Evolutionary conservation across 2,113 vertebrate genomes (phyloP).

Genomic region (Copsychus sechellarum): DNA sequence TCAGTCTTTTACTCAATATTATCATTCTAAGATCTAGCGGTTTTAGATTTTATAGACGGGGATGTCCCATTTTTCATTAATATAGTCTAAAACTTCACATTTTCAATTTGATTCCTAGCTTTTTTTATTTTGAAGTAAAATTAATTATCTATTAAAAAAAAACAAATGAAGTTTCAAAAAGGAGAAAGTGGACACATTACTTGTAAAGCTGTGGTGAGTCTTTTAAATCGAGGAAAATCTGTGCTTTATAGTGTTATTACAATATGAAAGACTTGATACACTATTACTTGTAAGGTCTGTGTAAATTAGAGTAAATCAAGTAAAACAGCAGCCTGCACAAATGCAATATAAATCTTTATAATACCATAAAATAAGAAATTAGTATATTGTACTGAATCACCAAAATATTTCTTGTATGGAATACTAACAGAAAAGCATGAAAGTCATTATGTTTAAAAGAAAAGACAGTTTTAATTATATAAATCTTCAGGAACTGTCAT

Average conservation of each 20-base stretch:
- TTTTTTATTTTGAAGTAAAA: background rate
- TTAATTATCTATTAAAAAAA: background rate
- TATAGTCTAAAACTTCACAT: background rate
- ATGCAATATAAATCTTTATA: conserved; percentile 31
- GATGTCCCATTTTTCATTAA: background rate
- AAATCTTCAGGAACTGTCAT: conserved; percentile 74
- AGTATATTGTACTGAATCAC: conserved; percentile 63
- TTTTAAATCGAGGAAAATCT: background rate
- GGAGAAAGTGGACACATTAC: background rate
- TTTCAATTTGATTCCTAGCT: background rate
- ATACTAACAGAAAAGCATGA: conserved; percentile 61
- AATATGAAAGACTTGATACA: background rate
- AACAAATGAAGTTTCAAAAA: background rate
- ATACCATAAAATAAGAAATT: conserved; percentile 52
- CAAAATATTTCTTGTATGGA: conserved; percentile 66
- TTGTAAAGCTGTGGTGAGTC: background rate
- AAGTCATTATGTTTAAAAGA: conserved; percentile 67
- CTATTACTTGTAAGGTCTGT: conserved; percentile 1
- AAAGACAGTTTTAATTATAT: conserved; percentile 71
- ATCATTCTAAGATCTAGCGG: background rate
- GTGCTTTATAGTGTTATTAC: background rate
- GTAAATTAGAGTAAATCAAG: conserved; percentile 61
- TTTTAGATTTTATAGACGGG: background rate
- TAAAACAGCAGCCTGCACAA: conserved; percentile 32
- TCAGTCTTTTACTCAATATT: background rate